Conservation (phyloP, 2,888 invertebrate species). For the Cosmorhoe ocellata region DNA sequence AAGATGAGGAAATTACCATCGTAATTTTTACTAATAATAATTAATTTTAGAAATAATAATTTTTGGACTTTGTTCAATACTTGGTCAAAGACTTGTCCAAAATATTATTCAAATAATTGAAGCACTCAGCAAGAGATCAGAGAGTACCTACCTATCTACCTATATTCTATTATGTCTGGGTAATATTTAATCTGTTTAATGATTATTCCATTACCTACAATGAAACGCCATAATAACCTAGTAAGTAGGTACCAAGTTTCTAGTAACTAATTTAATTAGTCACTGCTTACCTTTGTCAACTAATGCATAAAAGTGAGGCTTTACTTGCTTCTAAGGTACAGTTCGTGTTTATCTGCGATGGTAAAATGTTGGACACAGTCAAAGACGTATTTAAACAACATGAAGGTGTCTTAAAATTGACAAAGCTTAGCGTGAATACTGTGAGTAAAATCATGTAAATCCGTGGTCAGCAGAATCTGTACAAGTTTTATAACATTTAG, state of each 20-base stretch:
- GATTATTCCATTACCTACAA: slow-evolving; percentile 12
- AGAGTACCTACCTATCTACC: too few species aligned
- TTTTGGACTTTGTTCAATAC: too few species aligned
- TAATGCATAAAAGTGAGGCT: neutral
- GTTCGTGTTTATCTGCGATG: neutral
- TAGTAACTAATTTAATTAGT: slow-evolving; percentile 13
- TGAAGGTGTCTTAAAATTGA: slow-evolving; percentile 49
- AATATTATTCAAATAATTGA: too few species aligned
- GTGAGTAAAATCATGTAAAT: slow-evolving; percentile 37
- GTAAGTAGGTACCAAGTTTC: neutral
- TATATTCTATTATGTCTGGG: too few species aligned
- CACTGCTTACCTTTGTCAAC: neutral
- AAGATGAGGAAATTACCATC: too few species aligned
- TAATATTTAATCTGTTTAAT: neutral
- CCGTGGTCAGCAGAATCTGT: too few species aligned
- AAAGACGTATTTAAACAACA: slow-evolving; percentile 52
- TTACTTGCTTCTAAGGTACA: neutral
- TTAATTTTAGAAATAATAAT: too few species aligned
- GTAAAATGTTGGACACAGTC: slow-evolving; percentile 49
- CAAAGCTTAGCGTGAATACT: slow-evolving; percentile 53
- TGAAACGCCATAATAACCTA: neutral
- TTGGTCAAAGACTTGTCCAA: too few species aligned
- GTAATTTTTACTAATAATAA: too few species aligned
- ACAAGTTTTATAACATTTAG: too few species aligned
- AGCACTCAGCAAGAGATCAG: too few species aligned